These are phyloP conservation scores for Diglossa cyanea DNA, from an alignment of 2,797 vertebrate genomes.

Conservation along the genomic window DNA sequence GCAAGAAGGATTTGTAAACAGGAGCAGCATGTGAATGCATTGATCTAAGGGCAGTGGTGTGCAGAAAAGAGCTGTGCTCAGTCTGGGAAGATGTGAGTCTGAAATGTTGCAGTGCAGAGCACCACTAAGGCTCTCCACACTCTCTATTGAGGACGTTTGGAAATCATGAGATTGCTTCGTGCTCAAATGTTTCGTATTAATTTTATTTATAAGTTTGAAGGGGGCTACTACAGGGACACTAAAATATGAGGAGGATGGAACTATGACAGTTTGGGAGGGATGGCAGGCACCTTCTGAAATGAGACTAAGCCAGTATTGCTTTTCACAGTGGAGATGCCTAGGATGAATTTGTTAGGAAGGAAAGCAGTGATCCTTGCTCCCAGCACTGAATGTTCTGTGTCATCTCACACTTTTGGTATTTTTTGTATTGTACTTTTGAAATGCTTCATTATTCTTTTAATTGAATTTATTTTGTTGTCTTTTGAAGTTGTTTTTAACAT, in stretches of 20 bases:
- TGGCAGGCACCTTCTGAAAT: neutral
- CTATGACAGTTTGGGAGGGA: neutral
- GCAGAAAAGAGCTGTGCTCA: neutral
- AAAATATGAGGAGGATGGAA: neutral
- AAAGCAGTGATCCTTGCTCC: neutral
- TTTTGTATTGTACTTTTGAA: neutral
- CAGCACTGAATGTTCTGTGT: neutral
- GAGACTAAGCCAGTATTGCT: neutral
- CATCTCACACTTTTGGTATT: neutral
- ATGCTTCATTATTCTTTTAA: neutral
- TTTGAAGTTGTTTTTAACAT: neutral
- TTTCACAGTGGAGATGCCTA: neutral
- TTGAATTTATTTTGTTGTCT: neutral
- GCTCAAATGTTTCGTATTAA: neutral
- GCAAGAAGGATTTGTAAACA: neutral
- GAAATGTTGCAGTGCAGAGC: neutral
- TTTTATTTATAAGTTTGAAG: neutral
- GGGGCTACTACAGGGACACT: neutral
- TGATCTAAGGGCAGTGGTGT: neutral
- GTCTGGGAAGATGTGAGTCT: neutral
- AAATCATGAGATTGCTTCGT: neutral
- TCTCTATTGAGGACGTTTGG: neutral
- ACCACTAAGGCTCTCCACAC: accelerated
- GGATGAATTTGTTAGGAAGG: neutral
- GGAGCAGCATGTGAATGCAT: neutral